phyloP scores from a whole-genome alignment of 2,888 invertebrate species.

The Malthinus flaveolus region DNA sequence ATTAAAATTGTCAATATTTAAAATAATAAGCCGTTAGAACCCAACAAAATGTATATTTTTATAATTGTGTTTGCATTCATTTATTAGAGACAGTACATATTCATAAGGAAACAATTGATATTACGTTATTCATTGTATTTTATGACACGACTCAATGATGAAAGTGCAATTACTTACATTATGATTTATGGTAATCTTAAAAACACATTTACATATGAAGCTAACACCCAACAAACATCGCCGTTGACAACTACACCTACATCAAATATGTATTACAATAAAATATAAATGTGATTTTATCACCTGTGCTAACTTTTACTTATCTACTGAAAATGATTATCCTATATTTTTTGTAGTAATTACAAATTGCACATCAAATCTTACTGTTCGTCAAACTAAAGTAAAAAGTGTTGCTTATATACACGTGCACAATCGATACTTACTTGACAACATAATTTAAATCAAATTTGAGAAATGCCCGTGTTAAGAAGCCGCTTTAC shows the following conservation, averaged over 20 bases:
- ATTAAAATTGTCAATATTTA: too few relatives aligned
- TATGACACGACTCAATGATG: constrained; percentile 25
- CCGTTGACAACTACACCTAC: constrained; percentile 20
- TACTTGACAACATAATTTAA: too few relatives aligned
- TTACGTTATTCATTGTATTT: constrained; percentile 20
- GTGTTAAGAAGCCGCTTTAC: background rate
- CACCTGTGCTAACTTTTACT: constrained; percentile 10
- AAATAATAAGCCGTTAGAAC: too few relatives aligned
- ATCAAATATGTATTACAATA: constrained; percentile 21
- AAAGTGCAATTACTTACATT: constrained; percentile 39
- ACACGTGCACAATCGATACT: background rate
- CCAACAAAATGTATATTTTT: too few relatives aligned
- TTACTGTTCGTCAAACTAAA: background rate
- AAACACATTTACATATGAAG: constrained; percentile 35
- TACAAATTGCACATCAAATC: background rate
- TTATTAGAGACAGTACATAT: constrained; percentile 6
- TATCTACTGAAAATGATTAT: constrained; percentile 1
- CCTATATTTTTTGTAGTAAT: background rate
- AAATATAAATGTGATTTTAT: constrained; percentile 22
- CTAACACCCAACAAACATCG: constrained; percentile 33
- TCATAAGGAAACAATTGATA: constrained; percentile 5
- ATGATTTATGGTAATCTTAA: constrained; percentile 36
- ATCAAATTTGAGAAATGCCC: too few relatives aligned
- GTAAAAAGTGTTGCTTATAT: constrained; percentile 10
- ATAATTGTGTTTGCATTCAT: background rate